A percentile compares a stretch with the other conserved stretches of the same genome.
Evolutionary conservation across 2,888 invertebrate species (phyloP).

Genomic region (Crocallis elinguaria): DNA sequence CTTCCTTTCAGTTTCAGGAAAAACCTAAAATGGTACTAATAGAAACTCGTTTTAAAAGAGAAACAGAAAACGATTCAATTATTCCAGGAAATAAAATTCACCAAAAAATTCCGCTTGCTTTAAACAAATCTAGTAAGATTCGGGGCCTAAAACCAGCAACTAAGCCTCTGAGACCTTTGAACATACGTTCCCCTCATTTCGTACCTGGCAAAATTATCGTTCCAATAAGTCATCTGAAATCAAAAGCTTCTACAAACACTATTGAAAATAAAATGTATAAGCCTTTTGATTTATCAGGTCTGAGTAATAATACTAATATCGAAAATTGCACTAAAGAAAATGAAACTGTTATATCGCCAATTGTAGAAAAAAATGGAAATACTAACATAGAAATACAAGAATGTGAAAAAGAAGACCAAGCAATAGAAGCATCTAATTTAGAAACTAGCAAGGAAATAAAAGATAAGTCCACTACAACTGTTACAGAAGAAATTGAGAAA

Average conservation of each 20-base stretch:
- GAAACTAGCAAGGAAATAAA: not conserved
- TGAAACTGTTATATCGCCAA: not conserved
- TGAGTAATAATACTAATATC: not conserved
- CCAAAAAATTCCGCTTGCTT: not conserved
- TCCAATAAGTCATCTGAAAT: no score
- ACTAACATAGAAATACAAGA: not conserved
- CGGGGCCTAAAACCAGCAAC: not conserved
- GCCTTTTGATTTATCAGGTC: not conserved
- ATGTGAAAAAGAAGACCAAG: not conserved
- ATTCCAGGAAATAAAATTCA: not conserved
- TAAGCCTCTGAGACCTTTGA: not conserved
- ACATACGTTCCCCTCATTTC: not conserved
- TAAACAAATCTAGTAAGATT: not conserved
- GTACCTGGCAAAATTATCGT: no score
- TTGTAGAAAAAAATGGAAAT: not conserved
- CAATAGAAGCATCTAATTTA: not conserved
- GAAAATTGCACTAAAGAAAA: not conserved
- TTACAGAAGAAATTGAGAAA: not conserved
- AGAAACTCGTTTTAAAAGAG: slow-evolving; percentile 8
- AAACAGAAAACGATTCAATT: not conserved
- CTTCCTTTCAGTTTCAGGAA: not conserved
- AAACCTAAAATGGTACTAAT: not conserved
- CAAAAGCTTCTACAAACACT: not conserved
- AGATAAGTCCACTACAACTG: not conserved
- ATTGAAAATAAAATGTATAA: not conserved